A percentile compares a stretch with the other conserved stretches of the same genome.
These are phyloP conservation scores for Centropus unirufus DNA, from an alignment of 2,113 vertebrate species.

Conservation along the genomic window DNA sequence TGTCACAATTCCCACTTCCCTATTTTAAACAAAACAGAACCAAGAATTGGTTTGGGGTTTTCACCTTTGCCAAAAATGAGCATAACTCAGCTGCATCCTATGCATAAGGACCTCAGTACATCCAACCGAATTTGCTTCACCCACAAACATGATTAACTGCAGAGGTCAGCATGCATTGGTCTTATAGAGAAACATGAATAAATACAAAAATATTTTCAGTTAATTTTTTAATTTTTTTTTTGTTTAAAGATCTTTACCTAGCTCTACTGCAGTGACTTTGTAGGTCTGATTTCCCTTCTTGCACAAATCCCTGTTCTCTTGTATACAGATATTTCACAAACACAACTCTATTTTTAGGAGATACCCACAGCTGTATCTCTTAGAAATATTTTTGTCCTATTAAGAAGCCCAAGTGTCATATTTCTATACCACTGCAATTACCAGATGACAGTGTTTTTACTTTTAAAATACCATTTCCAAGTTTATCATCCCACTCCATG, in stretches of 20 bases:
- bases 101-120: background rate
- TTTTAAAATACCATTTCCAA: constrained; percentile 47
- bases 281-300: background rate
- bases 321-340: background rate
- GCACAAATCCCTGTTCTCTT: background rate
- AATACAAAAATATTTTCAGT: background rate
- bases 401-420: background rate
- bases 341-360: background rate
- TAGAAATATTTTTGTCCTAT: constrained; percentile 12
- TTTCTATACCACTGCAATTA: constrained; percentile 16
- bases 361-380: background rate
- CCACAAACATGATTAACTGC: background rate
- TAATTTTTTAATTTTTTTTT: background rate
- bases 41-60: background rate
- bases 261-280: background rate
- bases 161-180: background rate
- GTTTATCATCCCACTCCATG: constrained; percentile 5
- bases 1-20: background rate
- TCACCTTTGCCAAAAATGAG: background rate
- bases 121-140: background rate
- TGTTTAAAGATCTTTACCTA: background rate
- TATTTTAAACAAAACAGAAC: background rate
- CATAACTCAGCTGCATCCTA: background rate
- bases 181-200: background rate
- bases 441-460: constrained; percentile 35